Conservation (phyloP, 1,140 invertebrate species). For the Papilio xuthus region DNA sequence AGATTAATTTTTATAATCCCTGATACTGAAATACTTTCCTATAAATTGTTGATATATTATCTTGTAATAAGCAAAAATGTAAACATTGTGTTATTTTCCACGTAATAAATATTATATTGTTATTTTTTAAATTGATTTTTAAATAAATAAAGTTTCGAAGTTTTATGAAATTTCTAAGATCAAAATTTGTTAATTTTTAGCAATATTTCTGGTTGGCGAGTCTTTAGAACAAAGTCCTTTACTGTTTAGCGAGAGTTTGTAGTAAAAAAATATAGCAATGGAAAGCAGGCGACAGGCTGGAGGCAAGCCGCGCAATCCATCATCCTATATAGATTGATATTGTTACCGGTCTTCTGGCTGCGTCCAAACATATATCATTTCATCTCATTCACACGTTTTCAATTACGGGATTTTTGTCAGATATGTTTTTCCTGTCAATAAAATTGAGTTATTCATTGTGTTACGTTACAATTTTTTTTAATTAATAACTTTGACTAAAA, state of each 20-base stretch:
- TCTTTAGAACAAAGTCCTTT: no score
- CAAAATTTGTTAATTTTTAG: not conserved
- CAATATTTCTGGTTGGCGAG: not conserved
- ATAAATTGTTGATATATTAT: no score
- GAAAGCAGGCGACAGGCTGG: not conserved
- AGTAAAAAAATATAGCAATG: not conserved
- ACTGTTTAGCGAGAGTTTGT: not conserved
- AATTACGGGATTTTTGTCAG: not conserved
- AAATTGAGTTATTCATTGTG: not conserved
- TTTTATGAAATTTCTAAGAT: no score
- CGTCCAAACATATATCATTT: not conserved
- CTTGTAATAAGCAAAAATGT: no score
- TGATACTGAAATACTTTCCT: not conserved
- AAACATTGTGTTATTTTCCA: no score
- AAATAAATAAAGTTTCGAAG: no score
- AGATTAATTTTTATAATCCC: not conserved
- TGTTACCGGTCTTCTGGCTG: not conserved
- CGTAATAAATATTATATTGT: no score
- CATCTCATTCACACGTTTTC: slow-evolving; percentile 5
- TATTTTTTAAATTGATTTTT: no score
- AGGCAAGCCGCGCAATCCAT: not conserved
- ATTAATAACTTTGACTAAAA: no score
- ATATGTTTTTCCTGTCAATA: not conserved
- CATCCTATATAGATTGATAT: not conserved
- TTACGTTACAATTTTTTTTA: not conserved